Conservation (phyloP, 2,888 invertebrate genomes). For the Ectropis crepuscularia region DNA sequence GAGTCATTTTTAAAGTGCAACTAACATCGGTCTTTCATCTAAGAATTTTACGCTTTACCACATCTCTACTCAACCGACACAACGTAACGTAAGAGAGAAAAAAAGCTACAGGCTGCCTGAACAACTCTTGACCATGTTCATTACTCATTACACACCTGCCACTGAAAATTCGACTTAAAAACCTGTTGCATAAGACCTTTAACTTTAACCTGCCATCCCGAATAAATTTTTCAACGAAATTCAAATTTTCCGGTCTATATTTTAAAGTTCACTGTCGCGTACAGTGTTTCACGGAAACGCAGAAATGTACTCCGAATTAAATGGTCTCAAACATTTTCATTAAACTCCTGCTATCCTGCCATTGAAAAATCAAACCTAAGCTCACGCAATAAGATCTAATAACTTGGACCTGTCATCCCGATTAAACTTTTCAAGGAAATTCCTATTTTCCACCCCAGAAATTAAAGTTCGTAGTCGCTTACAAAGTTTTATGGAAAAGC, state of each 20-base stretch:
- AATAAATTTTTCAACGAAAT: constrained; percentile 1
- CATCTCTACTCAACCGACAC: constrained; percentile 39
- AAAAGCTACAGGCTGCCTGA: constrained; percentile 51
- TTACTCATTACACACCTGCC: constrained; percentile 3
- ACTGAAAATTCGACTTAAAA: constrained; percentile 10
- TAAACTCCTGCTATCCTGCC: not conserved
- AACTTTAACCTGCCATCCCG: not conserved
- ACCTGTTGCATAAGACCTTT: not conserved
- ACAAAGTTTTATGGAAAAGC: constrained; percentile 5
- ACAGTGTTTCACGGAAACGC: constrained; percentile 2
- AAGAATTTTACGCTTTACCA: not conserved
- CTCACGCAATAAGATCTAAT: not conserved
- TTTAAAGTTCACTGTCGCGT: not conserved
- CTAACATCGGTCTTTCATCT: no score
- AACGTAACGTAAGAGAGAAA: constrained; percentile 46
- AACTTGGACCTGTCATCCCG: not conserved
- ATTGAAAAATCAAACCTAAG: constrained; percentile 10
- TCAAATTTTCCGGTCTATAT: not conserved
- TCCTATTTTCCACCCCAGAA: not conserved
- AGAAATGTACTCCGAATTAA: constrained; percentile 37
- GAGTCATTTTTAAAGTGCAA: no score
- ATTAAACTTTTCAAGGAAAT: constrained; percentile 1
- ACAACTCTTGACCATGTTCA: constrained; percentile 47
- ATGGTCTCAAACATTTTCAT: not conserved
- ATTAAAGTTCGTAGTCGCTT: not conserved